Evolutionary conservation across 2,113 vertebrate species (phyloP).

Genomic region (Sinocyclocheilus maitianheensis): DNA sequence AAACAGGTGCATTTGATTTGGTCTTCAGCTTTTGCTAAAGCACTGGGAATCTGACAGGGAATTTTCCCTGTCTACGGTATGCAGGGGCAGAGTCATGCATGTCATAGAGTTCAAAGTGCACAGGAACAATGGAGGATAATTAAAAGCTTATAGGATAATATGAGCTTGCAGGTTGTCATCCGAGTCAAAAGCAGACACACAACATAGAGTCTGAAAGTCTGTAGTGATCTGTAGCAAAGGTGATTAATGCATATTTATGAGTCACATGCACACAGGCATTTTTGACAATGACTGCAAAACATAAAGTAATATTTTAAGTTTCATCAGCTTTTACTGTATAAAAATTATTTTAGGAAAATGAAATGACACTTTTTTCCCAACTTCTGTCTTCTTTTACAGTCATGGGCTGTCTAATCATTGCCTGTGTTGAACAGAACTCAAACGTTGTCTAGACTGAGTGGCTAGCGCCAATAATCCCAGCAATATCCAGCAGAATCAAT

Average conservation of each 20-base stretch:
- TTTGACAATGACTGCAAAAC: background rate
- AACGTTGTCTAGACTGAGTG: conserved; percentile 46
- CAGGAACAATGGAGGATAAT: conserved; percentile 72
- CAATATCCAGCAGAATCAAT: conserved; percentile 28
- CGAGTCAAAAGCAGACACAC: conserved; percentile 40
- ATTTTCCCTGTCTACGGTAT: conserved; percentile 48
- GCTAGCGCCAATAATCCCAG: conserved; percentile 26
- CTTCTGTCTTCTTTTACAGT: background rate
- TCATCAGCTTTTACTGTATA: background rate
- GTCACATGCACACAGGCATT: background rate
- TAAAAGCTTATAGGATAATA: conserved; percentile 74
- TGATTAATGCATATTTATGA: background rate
- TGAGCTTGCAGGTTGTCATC: conserved; percentile 57
- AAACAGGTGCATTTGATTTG: background rate
- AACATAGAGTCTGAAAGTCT: background rate
- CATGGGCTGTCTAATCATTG: conserved; percentile 11
- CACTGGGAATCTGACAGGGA: conserved; percentile 53
- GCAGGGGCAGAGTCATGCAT: conserved; percentile 53
- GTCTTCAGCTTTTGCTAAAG: background rate
- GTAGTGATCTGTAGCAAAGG: background rate
- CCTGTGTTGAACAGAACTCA: background rate
- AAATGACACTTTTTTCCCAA: background rate
- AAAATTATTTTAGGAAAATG: background rate
- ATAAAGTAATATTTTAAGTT: background rate
- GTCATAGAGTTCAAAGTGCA: conserved; percentile 77